Base-by-base conservation (phyloP, 2,797 vertebrate species). In the Neosilurus hyrtlii region DNA sequence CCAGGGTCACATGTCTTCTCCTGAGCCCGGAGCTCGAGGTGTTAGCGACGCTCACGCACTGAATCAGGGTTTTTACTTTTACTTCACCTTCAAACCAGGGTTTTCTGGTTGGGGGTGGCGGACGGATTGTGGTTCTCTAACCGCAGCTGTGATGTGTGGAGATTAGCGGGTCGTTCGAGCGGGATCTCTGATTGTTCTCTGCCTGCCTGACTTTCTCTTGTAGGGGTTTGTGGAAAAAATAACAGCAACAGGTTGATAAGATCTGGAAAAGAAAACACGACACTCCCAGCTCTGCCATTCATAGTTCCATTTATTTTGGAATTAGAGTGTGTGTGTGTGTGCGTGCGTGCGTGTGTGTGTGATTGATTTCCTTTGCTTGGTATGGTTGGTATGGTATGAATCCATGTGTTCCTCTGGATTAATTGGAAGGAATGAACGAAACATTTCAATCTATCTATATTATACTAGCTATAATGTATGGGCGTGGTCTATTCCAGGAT, bases 191-290 rank as follows among this genome's bases (percentile, higher is more conserved):
- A 24, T 30, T 51, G 43, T 80, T 65, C 61, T 73, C 51, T 37
- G 35, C 67, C 51, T 52, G 35, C 67, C 51, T 51, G 15, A 16
- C 18, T 20, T 54, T 37, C 20, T 30, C 87, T 88, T 89, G 86
- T 86, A 79, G 37, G 37, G n/a, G n/a, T 89, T 76, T 67, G 71
- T 86, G 80, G 72, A 88, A 88, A 57, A 85, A 86, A 88, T 24
- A 71, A 83, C 83, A 83, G 79, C 57, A 49, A n/a, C 43, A 24
- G 49, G 81, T 62, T 59, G 1, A 76, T 63, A 62, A 43, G 20
- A 70, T 52, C n/a, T n/a, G 18, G n/a, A 71, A 9, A 56, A 18
- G 26, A 15, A 70, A 52, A 16, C 9, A 26, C 0, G 15, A 73
- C 24, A 5, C 9, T 9, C 15, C 12, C 22, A 11, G 10, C 9